Conservation (phyloP, 1,140 invertebrate genomes). For the Drosophila repleta region DNA sequence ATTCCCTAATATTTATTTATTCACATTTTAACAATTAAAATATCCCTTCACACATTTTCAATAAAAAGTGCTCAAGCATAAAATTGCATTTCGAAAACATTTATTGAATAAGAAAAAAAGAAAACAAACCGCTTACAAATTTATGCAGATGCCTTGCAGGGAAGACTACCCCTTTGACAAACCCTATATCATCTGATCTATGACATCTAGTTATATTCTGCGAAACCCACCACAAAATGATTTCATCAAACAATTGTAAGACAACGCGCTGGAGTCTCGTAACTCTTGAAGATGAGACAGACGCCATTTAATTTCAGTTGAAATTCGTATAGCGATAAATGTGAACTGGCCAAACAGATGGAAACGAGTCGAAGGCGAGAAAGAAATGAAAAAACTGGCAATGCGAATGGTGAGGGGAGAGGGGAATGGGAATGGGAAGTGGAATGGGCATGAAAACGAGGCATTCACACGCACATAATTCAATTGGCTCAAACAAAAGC, state of each 20-base stretch:
- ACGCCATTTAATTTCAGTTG: constrained; percentile 30
- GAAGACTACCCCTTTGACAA: not conserved
- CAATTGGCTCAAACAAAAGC: constrained; percentile 80
- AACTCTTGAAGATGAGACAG: constrained; percentile 32
- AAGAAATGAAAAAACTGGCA: constrained; percentile 20
- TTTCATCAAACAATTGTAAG: constrained; percentile 35
- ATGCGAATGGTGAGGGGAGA: not conserved
- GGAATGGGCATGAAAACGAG: constrained; percentile 35
- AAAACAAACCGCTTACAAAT: constrained; percentile 27
- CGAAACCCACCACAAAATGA: constrained; percentile 14
- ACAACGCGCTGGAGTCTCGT: constrained; percentile 30
- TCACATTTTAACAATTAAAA: too few relatives aligned
- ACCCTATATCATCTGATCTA: not conserved
- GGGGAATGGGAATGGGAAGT: constrained; percentile 17
- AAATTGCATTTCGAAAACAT: not conserved
- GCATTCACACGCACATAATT: constrained; percentile 81
- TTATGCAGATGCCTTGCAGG: constrained; percentile 3
- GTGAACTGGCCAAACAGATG: constrained; percentile 5
- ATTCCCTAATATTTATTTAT: too few relatives aligned
- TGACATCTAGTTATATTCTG: not conserved
- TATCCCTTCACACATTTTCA: too few relatives aligned
- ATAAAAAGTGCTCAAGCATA: constrained; percentile 5
- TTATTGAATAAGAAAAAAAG: not conserved
- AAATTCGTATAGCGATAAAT: constrained; percentile 38
- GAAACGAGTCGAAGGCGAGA: not conserved